Evolutionary conservation across 1,140 invertebrate genomes (phyloP).

Genomic region (Hestina assimilis): DNA sequence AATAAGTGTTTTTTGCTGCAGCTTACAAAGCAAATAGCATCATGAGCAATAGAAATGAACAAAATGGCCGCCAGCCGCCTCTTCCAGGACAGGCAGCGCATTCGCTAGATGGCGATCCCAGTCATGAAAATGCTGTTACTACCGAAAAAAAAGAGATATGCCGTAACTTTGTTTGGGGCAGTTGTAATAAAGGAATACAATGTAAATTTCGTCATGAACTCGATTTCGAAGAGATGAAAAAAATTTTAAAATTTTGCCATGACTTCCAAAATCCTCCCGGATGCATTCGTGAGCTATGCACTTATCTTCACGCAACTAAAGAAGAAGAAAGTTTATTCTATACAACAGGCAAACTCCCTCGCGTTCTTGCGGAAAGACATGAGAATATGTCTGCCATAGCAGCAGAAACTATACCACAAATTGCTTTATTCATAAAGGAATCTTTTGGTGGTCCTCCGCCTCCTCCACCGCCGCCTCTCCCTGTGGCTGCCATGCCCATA

Average conservation of each 20-base stretch:
- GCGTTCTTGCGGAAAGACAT: constrained; percentile 43
- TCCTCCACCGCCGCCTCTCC: constrained; percentile 12
- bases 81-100: constrained; percentile 29
- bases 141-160: constrained; percentile 37
- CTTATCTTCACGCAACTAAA: constrained; percentile 48
- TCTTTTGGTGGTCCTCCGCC: constrained; percentile 23
- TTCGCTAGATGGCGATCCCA: constrained; percentile 16
- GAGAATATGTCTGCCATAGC: constrained; percentile 36
- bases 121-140: constrained; percentile 10
- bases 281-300: constrained; percentile 49
- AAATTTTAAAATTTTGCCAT: constrained; percentile 54
- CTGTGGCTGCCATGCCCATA: neutral
- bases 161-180: constrained; percentile 53
- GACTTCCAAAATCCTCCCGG: constrained; percentile 54
- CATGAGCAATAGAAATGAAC: constrained; percentile 39
- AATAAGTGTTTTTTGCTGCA: constrained; percentile 12
- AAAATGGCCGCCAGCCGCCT: constrained; percentile 45
- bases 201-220: constrained; percentile 53
- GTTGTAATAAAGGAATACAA: constrained; percentile 45
- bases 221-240: constrained; percentile 54
- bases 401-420: constrained; percentile 39
- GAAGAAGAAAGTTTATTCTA: constrained; percentile 53
- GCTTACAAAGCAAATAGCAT: too few relatives aligned
- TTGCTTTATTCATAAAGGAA: constrained; percentile 38
- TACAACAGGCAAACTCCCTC: constrained; percentile 42